Evolutionary conservation across 2,888 invertebrate species (phyloP), one percentile per base, ranked within the genome.

Genomic region (Atherix ibis): DNA sequence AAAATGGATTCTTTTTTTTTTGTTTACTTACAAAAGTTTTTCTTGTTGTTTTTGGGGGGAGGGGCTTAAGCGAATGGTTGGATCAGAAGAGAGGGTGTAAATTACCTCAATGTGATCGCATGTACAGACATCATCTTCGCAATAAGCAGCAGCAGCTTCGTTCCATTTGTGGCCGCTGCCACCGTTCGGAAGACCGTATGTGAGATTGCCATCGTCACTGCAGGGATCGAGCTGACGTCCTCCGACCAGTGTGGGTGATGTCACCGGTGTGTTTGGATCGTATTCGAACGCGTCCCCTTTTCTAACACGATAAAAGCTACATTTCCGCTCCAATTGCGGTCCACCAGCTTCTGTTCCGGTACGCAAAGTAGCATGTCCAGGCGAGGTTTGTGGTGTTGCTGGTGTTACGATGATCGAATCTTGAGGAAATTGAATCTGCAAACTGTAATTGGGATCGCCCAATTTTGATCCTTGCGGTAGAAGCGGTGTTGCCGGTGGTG

Each of bases 101-200:
- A n/a, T 58, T 60, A 62, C 62, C 62, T 62, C 62, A 44, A 58
- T 52, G 40, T 61, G 62, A 39, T 62, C 62, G 44, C 61, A 62
- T 34, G 58, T 47, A 46, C 61, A 62, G 42, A 59, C 54, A 36
- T 57, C 61, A 44, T 58, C 54, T 47, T 62, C 62, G 44, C 58
- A 61, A 45, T 57, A 62, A 40, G 58, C 61, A 40, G 56, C 53
- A 38, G 57, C 59, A 40, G 56, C 53, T 26, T 54, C 41, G 39
- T 54, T 52, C 47, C 51, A 53, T 42, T 60, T 61, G 37, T 56
- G 54, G 28, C 51, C 52, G 30, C 43, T 42, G 6, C 43, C 44
- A 17, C 45, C 45, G 31, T 52, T 53, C 37, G 53, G 46, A 35
- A 56, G 43, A 18, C 41, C 41, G 26, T 27, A 34, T 15, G 18